These are phyloP conservation scores for Drosophila tanythrix DNA, from an alignment of 2,888 invertebrate species.

Conservation along the genomic window DNA sequence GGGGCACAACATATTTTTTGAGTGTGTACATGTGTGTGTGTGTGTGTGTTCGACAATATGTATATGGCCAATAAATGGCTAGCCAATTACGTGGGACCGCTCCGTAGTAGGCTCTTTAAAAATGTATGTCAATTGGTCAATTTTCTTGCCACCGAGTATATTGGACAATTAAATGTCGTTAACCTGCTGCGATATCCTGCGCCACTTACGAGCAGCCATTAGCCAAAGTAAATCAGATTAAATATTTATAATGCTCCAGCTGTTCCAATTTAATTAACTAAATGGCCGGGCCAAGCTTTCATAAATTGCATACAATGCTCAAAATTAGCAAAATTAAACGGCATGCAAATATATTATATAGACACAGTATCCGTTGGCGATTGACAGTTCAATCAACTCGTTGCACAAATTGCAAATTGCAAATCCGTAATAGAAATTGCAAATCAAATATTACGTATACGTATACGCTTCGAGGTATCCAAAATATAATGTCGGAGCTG, in stretches of 20 bases:
- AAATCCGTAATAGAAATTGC: conserved; percentile 57
- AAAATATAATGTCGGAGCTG: conserved; percentile 41
- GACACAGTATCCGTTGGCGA: conserved; percentile 55
- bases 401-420: conserved; percentile 42
- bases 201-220: conserved; percentile 46
- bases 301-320: conserved; percentile 69
- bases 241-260: conserved; percentile 63
- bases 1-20: not conserved
- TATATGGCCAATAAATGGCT: conserved; percentile 43
- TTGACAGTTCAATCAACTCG: conserved; percentile 76
- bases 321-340: conserved; percentile 61
- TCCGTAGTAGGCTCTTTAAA: conserved; percentile 63
- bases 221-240: conserved; percentile 51
- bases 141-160: conserved; percentile 57
- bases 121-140: conserved; percentile 81
- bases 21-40: not conserved
- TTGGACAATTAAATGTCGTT: conserved; percentile 75
- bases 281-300: conserved; percentile 53
- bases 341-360: conserved; percentile 19
- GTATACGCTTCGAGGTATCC: conserved; percentile 57
- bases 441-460: conserved; percentile 77
- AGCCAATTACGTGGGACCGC: conserved; percentile 38
- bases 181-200: conserved; percentile 57
- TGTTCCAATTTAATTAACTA: conserved; percentile 69
- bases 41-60: not conserved